phyloP scores from a whole-genome alignment of 1,140 invertebrate species.

The Notospermus geniculatus region DNA sequence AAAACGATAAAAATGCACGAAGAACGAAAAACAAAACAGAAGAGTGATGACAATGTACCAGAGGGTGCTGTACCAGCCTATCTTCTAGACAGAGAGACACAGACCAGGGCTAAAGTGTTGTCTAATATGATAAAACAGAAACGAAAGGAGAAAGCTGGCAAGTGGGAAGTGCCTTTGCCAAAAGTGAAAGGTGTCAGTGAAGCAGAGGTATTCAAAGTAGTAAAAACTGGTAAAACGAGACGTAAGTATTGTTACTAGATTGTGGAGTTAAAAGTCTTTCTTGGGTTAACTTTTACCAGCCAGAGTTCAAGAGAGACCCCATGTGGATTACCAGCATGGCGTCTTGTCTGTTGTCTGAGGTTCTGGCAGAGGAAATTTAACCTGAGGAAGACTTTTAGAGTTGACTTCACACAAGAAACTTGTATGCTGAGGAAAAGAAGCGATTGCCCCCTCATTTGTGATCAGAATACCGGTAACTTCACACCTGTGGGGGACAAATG shows the following conservation, averaged over 20 bases:
- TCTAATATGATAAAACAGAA: slow-evolving; percentile 99
- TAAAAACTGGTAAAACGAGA: slow-evolving; percentile 91
- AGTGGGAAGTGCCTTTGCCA: slow-evolving; percentile 99
- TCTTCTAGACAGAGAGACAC: slow-evolving; percentile 93
- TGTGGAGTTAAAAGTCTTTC: too few relatives aligned
- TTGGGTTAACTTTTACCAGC: too few relatives aligned
- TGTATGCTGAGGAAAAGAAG: too few relatives aligned
- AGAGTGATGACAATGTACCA: slow-evolving; percentile 71
- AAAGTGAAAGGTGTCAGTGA: slow-evolving; percentile 98
- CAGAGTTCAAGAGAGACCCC: too few relatives aligned
- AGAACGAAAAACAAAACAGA: slow-evolving; percentile 73
- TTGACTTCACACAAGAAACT: too few relatives aligned
- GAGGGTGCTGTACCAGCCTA: slow-evolving; percentile 95
- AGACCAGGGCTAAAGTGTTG: slow-evolving; percentile 88
- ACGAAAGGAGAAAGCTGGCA: slow-evolving; percentile 98
- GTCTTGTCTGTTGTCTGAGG: too few relatives aligned
- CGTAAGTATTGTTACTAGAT: slow-evolving; percentile 55
- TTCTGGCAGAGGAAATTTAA: too few relatives aligned
- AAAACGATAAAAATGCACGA: slow-evolving; percentile 73
- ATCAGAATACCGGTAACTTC: too few relatives aligned
- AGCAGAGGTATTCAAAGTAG: slow-evolving; percentile 93
- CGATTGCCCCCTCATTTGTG: too few relatives aligned
- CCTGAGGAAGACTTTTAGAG: too few relatives aligned
- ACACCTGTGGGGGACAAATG: too few relatives aligned
- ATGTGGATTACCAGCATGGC: too few relatives aligned